Conservation (phyloP, 2,888 invertebrate species). For the Liposcelis brunnea region DNA sequence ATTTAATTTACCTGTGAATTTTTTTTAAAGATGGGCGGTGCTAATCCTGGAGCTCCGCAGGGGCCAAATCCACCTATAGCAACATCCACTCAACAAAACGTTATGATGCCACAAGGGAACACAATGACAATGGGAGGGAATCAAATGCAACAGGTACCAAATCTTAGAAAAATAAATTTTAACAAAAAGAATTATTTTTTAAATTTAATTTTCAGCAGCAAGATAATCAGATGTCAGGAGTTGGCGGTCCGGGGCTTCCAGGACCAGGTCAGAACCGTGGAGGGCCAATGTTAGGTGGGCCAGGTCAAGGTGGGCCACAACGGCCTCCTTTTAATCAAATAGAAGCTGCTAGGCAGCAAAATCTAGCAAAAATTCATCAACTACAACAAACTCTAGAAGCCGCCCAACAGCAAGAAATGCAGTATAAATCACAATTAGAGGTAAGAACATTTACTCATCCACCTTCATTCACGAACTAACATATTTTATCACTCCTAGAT, state of each 20-base stretch:
- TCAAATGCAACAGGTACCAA: constrained; percentile 30
- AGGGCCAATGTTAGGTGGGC: constrained; percentile 4
- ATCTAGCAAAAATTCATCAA: constrained; percentile 58
- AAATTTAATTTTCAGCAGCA: constrained; percentile 17
- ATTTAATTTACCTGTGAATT: too few relatives aligned
- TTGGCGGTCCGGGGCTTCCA: background rate
- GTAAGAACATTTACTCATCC: constrained; percentile 20
- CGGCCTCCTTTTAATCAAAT: constrained; percentile 33
- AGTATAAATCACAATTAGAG: constrained; percentile 61
- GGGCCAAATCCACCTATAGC: constrained; percentile 13
- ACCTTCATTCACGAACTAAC: background rate
- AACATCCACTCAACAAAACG: constrained; percentile 25
- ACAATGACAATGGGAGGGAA: constrained; percentile 40
- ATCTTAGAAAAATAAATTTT: background rate
- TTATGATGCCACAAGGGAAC: constrained; percentile 34
- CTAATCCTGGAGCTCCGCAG: too few relatives aligned
- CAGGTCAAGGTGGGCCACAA: constrained; percentile 14
- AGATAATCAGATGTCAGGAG: constrained; percentile 16
- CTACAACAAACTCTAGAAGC: constrained; percentile 61
- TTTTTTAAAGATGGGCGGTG: too few relatives aligned
- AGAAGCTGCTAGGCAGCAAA: constrained; percentile 59
- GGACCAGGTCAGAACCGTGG: constrained; percentile 10
- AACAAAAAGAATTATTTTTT: background rate
- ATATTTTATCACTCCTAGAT: background rate
- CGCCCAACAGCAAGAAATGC: constrained; percentile 60